These are phyloP conservation scores for Eristalis arbustorum DNA, from an alignment of 2,888 invertebrate species.

Conservation along the genomic window DNA sequence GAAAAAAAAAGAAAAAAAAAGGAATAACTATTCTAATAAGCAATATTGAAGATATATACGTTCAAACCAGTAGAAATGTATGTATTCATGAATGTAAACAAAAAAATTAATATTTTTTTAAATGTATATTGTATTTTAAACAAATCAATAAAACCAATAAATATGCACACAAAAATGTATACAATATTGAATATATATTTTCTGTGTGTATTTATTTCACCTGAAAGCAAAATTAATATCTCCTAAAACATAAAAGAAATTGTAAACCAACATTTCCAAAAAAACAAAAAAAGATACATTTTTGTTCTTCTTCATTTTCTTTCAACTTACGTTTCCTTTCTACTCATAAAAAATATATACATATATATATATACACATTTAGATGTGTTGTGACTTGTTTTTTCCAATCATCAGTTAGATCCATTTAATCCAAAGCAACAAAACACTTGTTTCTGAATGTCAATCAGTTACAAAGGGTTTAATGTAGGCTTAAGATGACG, in stretches of 20 bases:
- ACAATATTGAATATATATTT: slow-evolving; percentile 53
- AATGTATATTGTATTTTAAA: slow-evolving; percentile 66
- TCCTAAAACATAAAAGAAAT: background rate
- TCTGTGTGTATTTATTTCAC: slow-evolving; percentile 54
- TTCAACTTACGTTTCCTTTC: background rate
- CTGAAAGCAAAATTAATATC: background rate
- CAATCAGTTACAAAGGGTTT: slow-evolving; percentile 20
- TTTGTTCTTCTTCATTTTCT: background rate
- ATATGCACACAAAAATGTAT: slow-evolving; percentile 50
- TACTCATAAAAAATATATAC: background rate
- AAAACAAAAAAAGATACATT: background rate
- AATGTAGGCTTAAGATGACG: slow-evolving; percentile 17
- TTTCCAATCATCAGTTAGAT: background rate
- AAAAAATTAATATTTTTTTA: slow-evolving; percentile 64
- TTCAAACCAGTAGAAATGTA: slow-evolving; percentile 56
- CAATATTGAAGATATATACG: slow-evolving; percentile 66
- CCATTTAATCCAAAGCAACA: background rate
- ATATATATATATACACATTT: background rate
- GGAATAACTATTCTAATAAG: slow-evolving; percentile 66
- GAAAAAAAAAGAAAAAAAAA: background rate
- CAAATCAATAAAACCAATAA: slow-evolving; percentile 51
- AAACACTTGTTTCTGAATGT: slow-evolving; percentile 6
- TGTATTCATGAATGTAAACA: slow-evolving; percentile 56
- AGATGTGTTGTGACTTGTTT: background rate
- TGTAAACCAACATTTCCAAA: slow-evolving; percentile 35